Percentiles rank a stretch among this genome's conserved stretches.
These are phyloP conservation scores for Lasioglossum baleicum DNA, from an alignment of 1,140 invertebrate species.

Conservation along the genomic window DNA sequence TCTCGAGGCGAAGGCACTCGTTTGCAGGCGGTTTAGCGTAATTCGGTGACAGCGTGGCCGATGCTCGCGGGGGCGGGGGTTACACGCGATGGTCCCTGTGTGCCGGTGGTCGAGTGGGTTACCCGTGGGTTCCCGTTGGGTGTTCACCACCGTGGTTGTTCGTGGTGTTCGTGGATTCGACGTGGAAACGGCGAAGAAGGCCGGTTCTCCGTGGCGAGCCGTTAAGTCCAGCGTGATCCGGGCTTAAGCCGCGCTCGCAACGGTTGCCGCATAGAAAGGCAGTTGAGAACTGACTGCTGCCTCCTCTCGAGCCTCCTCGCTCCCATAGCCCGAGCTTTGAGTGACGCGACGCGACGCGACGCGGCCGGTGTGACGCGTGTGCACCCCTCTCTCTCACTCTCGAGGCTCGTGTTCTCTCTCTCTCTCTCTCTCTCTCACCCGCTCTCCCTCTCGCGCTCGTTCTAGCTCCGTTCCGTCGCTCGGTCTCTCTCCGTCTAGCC, in stretches of 20 bases:
- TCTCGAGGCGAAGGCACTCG: conserved; percentile 1
- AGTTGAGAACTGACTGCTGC: conserved; percentile 82
- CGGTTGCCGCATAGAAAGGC: conserved; percentile 76
- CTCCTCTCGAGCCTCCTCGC: conserved; percentile 66
- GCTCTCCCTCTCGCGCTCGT: not conserved
- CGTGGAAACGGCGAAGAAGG: conserved; percentile 34
- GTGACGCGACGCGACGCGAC: conserved; percentile 66
- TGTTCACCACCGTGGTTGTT: no score
- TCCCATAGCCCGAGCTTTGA: conserved; percentile 70
- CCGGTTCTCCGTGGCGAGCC: conserved; percentile 59
- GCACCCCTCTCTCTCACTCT: conserved; percentile 57
- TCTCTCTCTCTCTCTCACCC: not conserved
- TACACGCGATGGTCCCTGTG: not conserved
- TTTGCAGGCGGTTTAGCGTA: not conserved
- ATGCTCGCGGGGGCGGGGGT: not conserved
- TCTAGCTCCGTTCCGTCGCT: conserved; percentile 33
- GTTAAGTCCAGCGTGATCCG: conserved; percentile 72
- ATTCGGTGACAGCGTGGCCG: not conserved
- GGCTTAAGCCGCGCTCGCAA: conserved; percentile 69
- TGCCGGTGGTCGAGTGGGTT: not conserved
- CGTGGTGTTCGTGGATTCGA: not conserved
- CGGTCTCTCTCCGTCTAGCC: conserved; percentile 3
- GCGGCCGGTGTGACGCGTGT: conserved; percentile 76
- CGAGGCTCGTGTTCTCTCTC: conserved; percentile 22
- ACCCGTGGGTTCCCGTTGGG: not conserved